Percentiles rank a stretch among this genome's conserved stretches.
phyloP scores from a whole-genome alignment of 2,797 vertebrate genomes.

The Cichlasoma orientale region DNA sequence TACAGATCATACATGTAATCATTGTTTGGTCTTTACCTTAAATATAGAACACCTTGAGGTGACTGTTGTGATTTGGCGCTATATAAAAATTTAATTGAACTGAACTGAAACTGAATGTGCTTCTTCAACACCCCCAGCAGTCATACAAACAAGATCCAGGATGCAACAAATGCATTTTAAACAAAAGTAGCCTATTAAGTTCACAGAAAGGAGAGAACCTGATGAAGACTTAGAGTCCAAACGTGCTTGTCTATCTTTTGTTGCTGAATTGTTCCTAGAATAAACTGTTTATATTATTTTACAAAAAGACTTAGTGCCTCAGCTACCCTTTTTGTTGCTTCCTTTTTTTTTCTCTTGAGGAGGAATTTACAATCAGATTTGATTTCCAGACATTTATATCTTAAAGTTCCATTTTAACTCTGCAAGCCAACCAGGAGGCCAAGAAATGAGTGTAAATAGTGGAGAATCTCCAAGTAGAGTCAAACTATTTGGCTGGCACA shows the following conservation, averaged over 20 bases:
- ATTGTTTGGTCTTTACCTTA: too few species aligned
- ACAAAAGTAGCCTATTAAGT: neutral
- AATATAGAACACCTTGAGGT: too few species aligned
- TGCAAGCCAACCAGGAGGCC: conserved; percentile 21
- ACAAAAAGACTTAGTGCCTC: neutral
- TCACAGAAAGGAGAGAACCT: neutral
- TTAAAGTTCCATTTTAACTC: neutral
- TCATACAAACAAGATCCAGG: neutral
- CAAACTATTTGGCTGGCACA: conserved; percentile 35
- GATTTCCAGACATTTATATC: neutral
- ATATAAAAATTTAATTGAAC: too few species aligned
- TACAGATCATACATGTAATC: neutral
- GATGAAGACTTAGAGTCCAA: too few species aligned
- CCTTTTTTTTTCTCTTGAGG: neutral
- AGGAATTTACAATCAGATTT: neutral
- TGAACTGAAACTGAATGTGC: too few species aligned
- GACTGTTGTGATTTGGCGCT: too few species aligned
- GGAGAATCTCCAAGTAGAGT: conserved; percentile 42
- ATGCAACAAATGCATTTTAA: neutral
- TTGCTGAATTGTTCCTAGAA: too few species aligned
- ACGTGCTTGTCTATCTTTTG: too few species aligned
- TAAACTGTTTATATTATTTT: neutral
- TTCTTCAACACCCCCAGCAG: neutral
- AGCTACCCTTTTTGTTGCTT: neutral
- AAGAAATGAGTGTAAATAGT: conserved; percentile 41